Conservation (phyloP, 2,888 invertebrate genomes). For the Ctena decussata region DNA sequence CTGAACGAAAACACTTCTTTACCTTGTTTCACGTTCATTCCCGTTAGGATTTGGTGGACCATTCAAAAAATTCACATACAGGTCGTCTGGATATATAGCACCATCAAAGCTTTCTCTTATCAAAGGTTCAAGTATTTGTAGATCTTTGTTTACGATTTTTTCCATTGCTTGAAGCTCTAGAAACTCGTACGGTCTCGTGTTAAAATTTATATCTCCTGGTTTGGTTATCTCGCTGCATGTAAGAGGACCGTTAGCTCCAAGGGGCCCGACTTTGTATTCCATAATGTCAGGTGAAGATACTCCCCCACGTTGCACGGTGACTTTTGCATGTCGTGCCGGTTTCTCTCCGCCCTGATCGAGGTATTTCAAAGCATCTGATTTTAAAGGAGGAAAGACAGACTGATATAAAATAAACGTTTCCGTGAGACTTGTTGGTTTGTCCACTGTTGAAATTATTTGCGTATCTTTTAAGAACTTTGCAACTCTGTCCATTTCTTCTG, state of each 20-base stretch:
- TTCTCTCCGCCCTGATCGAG: constrained; percentile 59
- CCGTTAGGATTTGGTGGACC: constrained; percentile 59
- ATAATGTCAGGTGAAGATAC: constrained; percentile 60
- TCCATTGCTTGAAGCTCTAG: constrained; percentile 59
- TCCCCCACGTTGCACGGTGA: constrained; percentile 64
- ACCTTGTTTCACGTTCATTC: constrained; percentile 55
- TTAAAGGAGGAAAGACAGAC: constrained; percentile 61
- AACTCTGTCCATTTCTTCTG: constrained; percentile 61
- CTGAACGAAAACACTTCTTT: no score
- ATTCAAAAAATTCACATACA: constrained; percentile 54
- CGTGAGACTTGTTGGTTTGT: constrained; percentile 41
- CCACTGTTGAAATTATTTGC: constrained; percentile 41
- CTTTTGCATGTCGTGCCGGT: constrained; percentile 68
- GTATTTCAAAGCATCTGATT: constrained; percentile 60
- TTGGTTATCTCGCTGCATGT: constrained; percentile 26
- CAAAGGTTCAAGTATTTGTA: constrained; percentile 51
- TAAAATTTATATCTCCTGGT: constrained; percentile 67
- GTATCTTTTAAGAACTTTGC: constrained; percentile 40
- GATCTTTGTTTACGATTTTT: constrained; percentile 44
- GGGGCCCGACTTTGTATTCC: constrained; percentile 74
- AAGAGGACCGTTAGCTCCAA: constrained; percentile 37
- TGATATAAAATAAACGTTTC: constrained; percentile 67
- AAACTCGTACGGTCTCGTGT: constrained; percentile 67
- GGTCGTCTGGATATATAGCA: constrained; percentile 56
- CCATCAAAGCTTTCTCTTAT: constrained; percentile 71